Base-by-base conservation (phyloP, 2,888 invertebrate genomes). In the Gastrophysa polygoni region DNA sequence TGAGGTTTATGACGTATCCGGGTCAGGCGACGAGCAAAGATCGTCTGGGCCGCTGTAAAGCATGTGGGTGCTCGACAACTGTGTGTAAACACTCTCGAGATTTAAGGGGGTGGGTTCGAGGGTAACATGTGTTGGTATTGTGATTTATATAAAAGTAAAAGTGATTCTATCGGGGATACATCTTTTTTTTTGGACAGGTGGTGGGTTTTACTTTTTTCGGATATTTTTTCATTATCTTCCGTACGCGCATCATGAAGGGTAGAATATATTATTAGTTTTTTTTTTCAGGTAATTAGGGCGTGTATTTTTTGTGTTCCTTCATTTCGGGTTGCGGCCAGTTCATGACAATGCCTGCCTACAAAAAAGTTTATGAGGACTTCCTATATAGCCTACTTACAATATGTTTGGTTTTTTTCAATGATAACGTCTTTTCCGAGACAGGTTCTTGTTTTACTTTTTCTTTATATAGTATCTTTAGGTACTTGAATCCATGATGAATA, bases 71-170 rank as follows among this genome's bases (percentile, higher is more conserved):
- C 63, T 59, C 60, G 44, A 64, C 67, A 67, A 66, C 59, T 64
- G 55, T 62, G 64, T 71, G 68, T 71, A 71, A 70, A 73, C 70
- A 71, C 71, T 61, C 68, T 63, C 55, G 68, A 72, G 70, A 70
- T 70, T 71, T 68, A 57, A 68, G 68, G 71, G 73, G 71, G 68
- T 70, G 69, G 63, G 64, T 64, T 64, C 63, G 61, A 68, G 66
- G 63, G 67, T 66, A 72, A 72, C 73, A 74, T 72, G 70, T 74
- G 73, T 73, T 71, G 66, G 67, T 68, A 70, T 69, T 66, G 71
- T 68, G 68, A 66, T 64, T 68, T 65, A 66, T 68, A 70, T 64
- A 69, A 70, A 72, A 72, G 72, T 72, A 71, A 72, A 63, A 72
- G 72, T 71, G 70, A 69, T 61, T 68, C 63, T 64, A 61, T 65